Conservation (phyloP, 2,888 invertebrate genomes). For the Trissolcus japonicus region DNA sequence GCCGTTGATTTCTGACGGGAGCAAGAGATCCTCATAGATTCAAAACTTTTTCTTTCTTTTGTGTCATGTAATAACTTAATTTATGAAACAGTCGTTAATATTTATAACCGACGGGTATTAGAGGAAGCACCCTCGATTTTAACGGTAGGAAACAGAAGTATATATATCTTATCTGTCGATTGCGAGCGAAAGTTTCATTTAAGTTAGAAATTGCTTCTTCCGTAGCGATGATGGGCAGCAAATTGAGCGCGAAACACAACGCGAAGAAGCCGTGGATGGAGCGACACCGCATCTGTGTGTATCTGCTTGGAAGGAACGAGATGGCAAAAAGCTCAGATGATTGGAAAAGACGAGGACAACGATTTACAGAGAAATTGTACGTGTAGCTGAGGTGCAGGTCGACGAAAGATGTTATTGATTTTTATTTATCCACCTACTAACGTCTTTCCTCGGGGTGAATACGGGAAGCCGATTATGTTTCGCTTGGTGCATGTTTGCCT, state of each 20-base stretch:
- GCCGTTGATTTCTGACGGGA: too few species aligned
- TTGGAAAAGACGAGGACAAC: conserved; percentile 28
- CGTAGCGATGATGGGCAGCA: conserved; percentile 76
- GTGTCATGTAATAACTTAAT: conserved; percentile 31
- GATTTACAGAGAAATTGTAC: conserved; percentile 48
- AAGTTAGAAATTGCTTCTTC: conserved; percentile 77
- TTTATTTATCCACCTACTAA: conserved; percentile 58
- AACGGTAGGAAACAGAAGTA: conserved; percentile 51
- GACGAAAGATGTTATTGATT: conserved; percentile 62
- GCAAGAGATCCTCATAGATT: conserved; percentile 1
- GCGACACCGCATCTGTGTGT: conserved; percentile 49
- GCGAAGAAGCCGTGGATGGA: conserved; percentile 63
- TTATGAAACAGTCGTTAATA: conserved; percentile 49
- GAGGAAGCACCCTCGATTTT: conserved; percentile 41
- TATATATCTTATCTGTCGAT: conserved; percentile 58
- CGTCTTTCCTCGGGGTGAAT: conserved; percentile 47
- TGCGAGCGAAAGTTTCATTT: conserved; percentile 72
- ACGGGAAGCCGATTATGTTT: conserved; percentile 31
- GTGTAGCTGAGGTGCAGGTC: conserved; percentile 57
- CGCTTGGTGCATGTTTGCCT: conserved; percentile 18
- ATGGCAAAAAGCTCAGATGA: conserved; percentile 28
- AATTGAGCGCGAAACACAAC: conserved; percentile 76
- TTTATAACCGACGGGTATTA: conserved; percentile 45
- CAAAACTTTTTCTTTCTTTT: not conserved
- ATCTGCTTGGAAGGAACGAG: conserved; percentile 39